Percentiles rank a stretch among this genome's conserved stretches.
phyloP scores from a whole-genome alignment of 2,113 vertebrate species.

The Oxygymnocypris stewartii region DNA sequence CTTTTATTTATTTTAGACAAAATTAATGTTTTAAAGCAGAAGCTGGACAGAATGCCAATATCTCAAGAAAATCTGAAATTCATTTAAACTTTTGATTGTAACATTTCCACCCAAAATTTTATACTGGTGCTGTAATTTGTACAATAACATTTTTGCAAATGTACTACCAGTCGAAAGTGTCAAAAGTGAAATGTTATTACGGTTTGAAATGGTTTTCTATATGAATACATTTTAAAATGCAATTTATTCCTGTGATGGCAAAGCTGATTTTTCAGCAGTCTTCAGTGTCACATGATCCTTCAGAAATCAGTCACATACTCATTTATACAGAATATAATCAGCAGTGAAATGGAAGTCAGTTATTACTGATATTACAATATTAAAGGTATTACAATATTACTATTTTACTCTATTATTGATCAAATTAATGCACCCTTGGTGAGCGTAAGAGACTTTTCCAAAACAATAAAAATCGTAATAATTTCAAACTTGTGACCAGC shows the following conservation, averaged over 20 bases:
- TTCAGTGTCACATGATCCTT: neutral
- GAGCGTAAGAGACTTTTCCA: neutral
- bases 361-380: too few relatives aligned
- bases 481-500: too few relatives aligned
- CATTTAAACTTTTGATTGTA: neutral
- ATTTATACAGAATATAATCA: too few relatives aligned
- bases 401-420: neutral
- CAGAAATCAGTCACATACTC: neutral
- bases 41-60: neutral
- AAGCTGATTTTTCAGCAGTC: neutral
- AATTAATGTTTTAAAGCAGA: neutral
- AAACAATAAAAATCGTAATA: neutral
- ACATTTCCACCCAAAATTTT: neutral
- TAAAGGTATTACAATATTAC: neutral
- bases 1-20: neutral
- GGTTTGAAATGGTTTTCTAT: too few relatives aligned
- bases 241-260: too few relatives aligned
- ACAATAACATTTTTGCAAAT: neutral
- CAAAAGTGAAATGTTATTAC: neutral
- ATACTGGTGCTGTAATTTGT: neutral
- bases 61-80: neutral
- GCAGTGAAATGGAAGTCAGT: too few relatives aligned
- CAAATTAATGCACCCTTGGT: neutral
- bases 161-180: neutral
- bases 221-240: too few relatives aligned